Percentiles rank a stretch among this genome's conserved stretches.
Evolutionary conservation across 2,797 vertebrate genomes (phyloP).

Genomic region (Gallinago nigripennis): DNA sequence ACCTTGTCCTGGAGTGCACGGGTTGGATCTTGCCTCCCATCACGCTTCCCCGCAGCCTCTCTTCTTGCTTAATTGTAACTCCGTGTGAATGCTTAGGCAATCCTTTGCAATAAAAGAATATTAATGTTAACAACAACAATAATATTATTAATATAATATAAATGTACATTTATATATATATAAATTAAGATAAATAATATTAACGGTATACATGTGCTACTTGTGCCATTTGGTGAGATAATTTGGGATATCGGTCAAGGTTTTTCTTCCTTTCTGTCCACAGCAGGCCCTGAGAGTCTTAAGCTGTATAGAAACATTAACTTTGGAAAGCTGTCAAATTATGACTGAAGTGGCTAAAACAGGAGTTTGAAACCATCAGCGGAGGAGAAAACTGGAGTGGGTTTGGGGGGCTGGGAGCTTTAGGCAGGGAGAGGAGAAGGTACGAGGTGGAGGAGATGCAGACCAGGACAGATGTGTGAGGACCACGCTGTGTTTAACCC

Average conservation of each 20-base stretch:
- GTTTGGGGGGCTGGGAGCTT: neutral
- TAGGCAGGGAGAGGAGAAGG: neutral
- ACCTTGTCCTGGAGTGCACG: accelerated
- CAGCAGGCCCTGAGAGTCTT: neutral
- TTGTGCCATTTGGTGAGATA: neutral
- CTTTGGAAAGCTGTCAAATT: neutral
- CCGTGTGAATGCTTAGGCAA: neutral
- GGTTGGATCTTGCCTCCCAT: neutral
- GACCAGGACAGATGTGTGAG: neutral
- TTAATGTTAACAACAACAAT: neutral
- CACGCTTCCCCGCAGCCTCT: accelerated
- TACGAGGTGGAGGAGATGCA: neutral
- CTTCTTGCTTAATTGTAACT: neutral
- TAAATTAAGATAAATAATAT: neutral
- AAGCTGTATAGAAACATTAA: neutral
- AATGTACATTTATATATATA: too few species aligned
- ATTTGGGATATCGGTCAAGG: neutral
- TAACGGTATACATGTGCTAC: neutral
- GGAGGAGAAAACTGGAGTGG: neutral
- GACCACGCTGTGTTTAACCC: accelerated
- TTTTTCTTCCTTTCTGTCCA: neutral
- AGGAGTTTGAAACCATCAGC: neutral
- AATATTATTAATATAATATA: too few species aligned
- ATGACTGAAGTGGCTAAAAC: neutral
- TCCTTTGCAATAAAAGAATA: neutral